Conservation (phyloP, 2,113 vertebrate species). For the Clarias magur region DNA sequence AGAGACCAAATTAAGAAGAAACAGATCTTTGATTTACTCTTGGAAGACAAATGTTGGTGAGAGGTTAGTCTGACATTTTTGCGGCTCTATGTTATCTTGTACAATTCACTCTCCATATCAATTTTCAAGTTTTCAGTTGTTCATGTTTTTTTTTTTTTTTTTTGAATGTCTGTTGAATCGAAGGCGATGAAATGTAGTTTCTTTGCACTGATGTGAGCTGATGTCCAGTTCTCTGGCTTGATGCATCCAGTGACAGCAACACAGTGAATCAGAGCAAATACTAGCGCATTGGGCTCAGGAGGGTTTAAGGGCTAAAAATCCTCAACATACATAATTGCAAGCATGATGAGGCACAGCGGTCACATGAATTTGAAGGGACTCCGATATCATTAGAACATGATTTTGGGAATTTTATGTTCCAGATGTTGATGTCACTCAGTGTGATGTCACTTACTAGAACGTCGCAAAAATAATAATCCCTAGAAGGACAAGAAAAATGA, state of each 20-base stretch:
- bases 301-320: neutral
- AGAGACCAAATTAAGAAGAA: neutral
- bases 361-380: too few relatives aligned
- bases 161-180: neutral
- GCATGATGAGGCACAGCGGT: too few relatives aligned
- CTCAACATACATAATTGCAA: neutral
- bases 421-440: too few relatives aligned
- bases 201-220: neutral
- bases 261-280: slow-evolving; percentile 17
- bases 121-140: neutral
- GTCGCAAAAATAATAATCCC: too few relatives aligned
- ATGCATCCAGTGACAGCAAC: neutral
- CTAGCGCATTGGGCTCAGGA: neutral
- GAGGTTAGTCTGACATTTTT: neutral
- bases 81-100: neutral
- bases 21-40: neutral
- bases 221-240: neutral
- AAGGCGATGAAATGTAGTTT: neutral
- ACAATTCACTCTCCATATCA: neutral
- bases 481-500: too few relatives aligned
- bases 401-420: too few relatives aligned
- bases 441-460: too few relatives aligned
- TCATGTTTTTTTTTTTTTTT: neutral
- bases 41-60: neutral
- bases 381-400: too few relatives aligned